Evolutionary conservation across 1,140 invertebrate species (phyloP).

Genomic region (Bombus huntii): DNA sequence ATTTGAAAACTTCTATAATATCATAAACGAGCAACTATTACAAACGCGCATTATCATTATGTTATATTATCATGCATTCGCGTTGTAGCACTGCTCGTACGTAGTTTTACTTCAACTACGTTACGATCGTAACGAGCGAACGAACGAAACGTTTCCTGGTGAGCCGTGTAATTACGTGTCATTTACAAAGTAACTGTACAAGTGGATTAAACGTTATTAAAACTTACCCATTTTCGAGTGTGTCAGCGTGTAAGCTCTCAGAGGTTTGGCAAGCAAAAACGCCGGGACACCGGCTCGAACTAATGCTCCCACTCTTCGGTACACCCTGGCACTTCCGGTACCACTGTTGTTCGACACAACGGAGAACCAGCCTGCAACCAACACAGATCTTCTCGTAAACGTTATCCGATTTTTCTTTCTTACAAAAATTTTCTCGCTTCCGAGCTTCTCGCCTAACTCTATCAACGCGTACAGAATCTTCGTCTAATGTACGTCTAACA

Average conservation of each 20-base stretch:
- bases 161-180: slow-evolving; percentile 24
- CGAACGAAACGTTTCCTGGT: slow-evolving; percentile 2
- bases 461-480: too few species aligned
- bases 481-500: too few species aligned
- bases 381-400: not conserved
- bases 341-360: slow-evolving; percentile 80
- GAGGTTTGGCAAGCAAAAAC: slow-evolving; percentile 78
- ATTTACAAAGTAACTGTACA: slow-evolving; percentile 5
- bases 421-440: not conserved
- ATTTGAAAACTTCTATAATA: too few species aligned
- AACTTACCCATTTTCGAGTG: slow-evolving; percentile 80
- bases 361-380: slow-evolving; percentile 82
- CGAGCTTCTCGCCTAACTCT: too few species aligned
- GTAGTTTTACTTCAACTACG: not conserved
- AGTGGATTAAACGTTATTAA: not conserved
- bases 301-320: slow-evolving; percentile 78
- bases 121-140: slow-evolving; percentile 18
- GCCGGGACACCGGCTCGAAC: slow-evolving; percentile 79
- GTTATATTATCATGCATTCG: slow-evolving; percentile 11
- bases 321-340: slow-evolving; percentile 79
- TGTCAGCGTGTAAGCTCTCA: slow-evolving; percentile 79
- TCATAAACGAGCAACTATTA: too few species aligned
- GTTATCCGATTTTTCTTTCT: not conserved
- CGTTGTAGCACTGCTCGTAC: not conserved
- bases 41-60: too few species aligned